A percentile compares a stretch with the other conserved stretches of the same genome.
These are phyloP conservation scores for Miltochrista miniata DNA, from an alignment of 2,888 invertebrate genomes.

Conservation along the genomic window DNA sequence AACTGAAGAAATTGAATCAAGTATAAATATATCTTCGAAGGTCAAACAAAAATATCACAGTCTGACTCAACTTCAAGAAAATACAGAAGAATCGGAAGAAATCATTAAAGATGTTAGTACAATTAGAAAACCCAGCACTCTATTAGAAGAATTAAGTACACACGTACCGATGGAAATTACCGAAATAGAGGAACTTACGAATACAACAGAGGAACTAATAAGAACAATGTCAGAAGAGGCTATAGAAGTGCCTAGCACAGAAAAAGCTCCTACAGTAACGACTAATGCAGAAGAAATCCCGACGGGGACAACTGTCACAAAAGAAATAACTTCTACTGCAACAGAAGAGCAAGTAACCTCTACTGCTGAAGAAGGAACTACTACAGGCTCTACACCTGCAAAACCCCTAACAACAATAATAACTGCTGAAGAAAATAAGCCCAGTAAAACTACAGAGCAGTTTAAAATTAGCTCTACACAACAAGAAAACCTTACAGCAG, in stretches of 20 bases:
- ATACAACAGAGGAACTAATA: background rate
- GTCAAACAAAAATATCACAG: background rate
- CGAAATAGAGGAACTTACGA: background rate
- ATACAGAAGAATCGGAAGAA: background rate
- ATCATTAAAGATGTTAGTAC: background rate
- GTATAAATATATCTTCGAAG: background rate
- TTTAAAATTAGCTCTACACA: no score
- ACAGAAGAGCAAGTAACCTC: background rate
- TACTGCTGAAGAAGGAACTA: background rate
- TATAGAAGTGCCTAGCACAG: no score
- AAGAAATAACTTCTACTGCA: no score
- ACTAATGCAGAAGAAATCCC: no score
- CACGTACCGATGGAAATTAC: background rate
- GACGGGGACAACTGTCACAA: no score
- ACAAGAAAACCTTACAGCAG: no score
- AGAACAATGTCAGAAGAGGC: no score
- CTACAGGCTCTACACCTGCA: no score
- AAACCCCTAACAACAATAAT: no score
- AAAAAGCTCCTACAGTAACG: no score
- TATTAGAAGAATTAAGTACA: no score
- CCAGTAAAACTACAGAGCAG: background rate
- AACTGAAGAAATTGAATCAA: background rate
- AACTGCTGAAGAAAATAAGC: no score
- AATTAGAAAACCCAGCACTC: background rate
- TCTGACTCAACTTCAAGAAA: background rate